phyloP scores from a whole-genome alignment of 2,113 vertebrate species.

The Megalops atlanticus region DNA sequence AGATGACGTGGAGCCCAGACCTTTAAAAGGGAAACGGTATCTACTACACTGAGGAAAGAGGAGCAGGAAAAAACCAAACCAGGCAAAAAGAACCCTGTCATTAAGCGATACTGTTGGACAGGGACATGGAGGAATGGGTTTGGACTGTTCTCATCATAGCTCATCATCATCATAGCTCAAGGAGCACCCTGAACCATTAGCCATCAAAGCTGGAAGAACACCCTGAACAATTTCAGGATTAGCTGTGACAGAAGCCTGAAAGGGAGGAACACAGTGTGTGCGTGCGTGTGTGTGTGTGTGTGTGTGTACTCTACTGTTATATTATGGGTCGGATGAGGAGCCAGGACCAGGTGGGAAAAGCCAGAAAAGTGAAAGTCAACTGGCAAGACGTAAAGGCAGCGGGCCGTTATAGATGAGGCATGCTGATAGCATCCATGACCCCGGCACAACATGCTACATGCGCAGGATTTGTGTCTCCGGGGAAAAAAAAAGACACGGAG shows the following conservation, averaged over 20 bases:
- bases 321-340: too few relatives aligned
- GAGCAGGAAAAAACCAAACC: too few relatives aligned
- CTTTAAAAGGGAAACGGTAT: too few relatives aligned
- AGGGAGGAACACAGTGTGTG: not conserved
- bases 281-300: too few relatives aligned
- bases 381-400: not conserved
- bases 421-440: slow-evolving; percentile 13
- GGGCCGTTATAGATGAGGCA: slow-evolving; percentile 3
- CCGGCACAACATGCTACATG: not conserved
- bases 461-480: slow-evolving; percentile 21
- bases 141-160: not conserved
- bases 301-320: too few relatives aligned
- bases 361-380: not conserved
- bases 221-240: not conserved
- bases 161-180: not conserved
- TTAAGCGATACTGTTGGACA: too few relatives aligned
- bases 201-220: not conserved
- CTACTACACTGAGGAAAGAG: too few relatives aligned
- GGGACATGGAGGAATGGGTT: not conserved
- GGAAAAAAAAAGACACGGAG: not conserved
- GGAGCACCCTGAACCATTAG: not conserved
- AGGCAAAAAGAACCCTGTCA: too few relatives aligned
- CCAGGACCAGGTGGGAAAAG: not conserved
- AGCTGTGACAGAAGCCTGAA: not conserved
- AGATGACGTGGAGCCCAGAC: too few relatives aligned